A percentile compares a stretch with the other conserved stretches of the same genome.
phyloP scores from a whole-genome alignment of 1,140 invertebrate genomes.

The Musca domestica region DNA sequence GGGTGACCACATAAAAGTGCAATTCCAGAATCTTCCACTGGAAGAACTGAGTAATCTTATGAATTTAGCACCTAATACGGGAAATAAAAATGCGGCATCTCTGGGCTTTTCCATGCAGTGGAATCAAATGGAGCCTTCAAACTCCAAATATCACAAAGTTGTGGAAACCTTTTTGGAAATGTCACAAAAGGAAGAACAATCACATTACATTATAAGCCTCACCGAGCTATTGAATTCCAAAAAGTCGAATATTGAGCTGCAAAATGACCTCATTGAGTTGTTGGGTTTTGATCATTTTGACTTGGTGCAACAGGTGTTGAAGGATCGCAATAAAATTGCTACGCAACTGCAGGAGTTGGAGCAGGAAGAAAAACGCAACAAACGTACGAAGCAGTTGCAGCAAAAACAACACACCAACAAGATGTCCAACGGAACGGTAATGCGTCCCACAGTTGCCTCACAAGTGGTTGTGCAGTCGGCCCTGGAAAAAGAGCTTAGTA shows the following conservation, averaged over 20 bases:
- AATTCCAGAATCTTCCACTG: neutral
- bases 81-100: conserved; percentile 10
- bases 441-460: conserved; percentile 41
- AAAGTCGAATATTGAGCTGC: conserved; percentile 69
- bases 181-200: conserved; percentile 57
- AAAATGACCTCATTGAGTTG: conserved; percentile 86
- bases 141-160: conserved; percentile 47
- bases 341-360: conserved; percentile 53
- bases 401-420: conserved; percentile 25
- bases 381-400: conserved; percentile 35
- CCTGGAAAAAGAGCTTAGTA: conserved; percentile 76
- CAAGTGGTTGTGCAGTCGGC: conserved; percentile 77
- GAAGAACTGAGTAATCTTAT: conserved; percentile 17
- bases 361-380: conserved; percentile 42
- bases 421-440: conserved; percentile 19
- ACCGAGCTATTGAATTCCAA: conserved; percentile 63
- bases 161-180: conserved; percentile 46
- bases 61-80: conserved; percentile 8
- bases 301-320: conserved; percentile 75
- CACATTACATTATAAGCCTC: conserved; percentile 63
- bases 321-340: conserved; percentile 65
- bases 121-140: conserved; percentile 36
- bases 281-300: conserved; percentile 83
- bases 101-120: conserved; percentile 40
- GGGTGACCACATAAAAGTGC: conserved; percentile 39